These are phyloP conservation scores for Cremastinae sp. DNA, from an alignment of 2,888 invertebrate genomes.

Conservation along the genomic window DNA sequence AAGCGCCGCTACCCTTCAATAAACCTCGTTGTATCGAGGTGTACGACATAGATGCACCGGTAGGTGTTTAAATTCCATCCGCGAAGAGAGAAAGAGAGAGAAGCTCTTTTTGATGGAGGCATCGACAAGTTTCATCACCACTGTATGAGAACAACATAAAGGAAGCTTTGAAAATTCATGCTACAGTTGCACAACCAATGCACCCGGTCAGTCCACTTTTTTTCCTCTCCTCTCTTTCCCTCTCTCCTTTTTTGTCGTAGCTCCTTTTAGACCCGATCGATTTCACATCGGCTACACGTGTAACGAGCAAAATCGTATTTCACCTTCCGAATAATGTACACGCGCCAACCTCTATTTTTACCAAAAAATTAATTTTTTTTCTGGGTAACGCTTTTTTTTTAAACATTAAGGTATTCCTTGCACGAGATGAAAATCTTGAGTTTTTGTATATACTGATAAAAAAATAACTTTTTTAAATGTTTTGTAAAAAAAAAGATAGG, in stretches of 20 bases:
- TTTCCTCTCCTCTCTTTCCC: background rate
- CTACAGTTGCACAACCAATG: conserved; percentile 6
- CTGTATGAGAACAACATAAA: conserved; percentile 3
- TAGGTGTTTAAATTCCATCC: background rate
- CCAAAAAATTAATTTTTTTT: no score
- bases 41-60: background rate
- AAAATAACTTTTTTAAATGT: no score
- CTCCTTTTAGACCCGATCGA: background rate
- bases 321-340: no score
- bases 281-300: background rate
- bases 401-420: no score
- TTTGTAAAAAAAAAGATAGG: no score
- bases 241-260: no score
- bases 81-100: conserved; percentile 33
- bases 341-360: no score
- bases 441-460: no score
- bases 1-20: conserved; percentile 50
- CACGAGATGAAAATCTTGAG: no score
- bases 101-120: conserved; percentile 23
- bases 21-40: conserved; percentile 9
- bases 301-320: background rate
- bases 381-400: no score
- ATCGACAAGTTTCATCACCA: conserved; percentile 30
- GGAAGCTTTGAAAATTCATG: conserved; percentile 16
- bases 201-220: background rate